A percentile compares a stretch with the other conserved stretches of the same genome.
Conservation (phyloP, 1,140 invertebrate species). For the Protaetia brevitarsis region DNA sequence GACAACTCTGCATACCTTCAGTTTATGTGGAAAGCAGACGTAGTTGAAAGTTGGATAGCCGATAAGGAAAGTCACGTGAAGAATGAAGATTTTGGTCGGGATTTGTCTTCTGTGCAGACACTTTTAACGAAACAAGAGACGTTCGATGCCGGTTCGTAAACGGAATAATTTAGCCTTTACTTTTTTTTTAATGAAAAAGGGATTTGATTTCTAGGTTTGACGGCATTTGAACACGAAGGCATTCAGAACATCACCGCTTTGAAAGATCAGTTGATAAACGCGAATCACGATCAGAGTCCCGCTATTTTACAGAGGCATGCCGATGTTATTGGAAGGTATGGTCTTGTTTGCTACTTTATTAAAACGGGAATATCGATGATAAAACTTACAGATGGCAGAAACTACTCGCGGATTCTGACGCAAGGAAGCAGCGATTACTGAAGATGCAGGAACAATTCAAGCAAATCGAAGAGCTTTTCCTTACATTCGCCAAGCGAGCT, state of each 20-base stretch:
- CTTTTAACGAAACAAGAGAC: slow-evolving; percentile 96
- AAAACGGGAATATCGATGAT: slow-evolving; percentile 12
- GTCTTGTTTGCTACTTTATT: background rate
- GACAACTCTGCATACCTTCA: slow-evolving; percentile 98
- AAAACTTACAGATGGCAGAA: slow-evolving; percentile 77
- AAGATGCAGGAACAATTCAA: slow-evolving; percentile 97
- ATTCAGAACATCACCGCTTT: slow-evolving; percentile 96
- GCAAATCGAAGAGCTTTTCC: slow-evolving; percentile 97
- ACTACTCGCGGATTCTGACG: slow-evolving; percentile 84
- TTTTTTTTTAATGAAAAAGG: slow-evolving; percentile 10
- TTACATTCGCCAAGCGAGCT: slow-evolving; percentile 98
- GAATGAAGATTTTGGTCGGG: slow-evolving; percentile 90
- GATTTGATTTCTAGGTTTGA: slow-evolving; percentile 73
- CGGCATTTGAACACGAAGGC: slow-evolving; percentile 98
- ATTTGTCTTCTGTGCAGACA: slow-evolving; percentile 94
- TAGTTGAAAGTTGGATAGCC: slow-evolving; percentile 99
- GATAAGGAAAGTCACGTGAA: slow-evolving; percentile 97
- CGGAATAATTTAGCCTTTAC: slow-evolving; percentile 36
- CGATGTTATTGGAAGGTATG: slow-evolving; percentile 80
- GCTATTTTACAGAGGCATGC: slow-evolving; percentile 88
- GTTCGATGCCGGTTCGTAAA: slow-evolving; percentile 92
- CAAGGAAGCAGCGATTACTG: slow-evolving; percentile 85
- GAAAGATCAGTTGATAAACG: slow-evolving; percentile 90
- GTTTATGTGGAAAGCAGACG: slow-evolving; percentile 99
- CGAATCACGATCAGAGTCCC: slow-evolving; percentile 87